A percentile compares a stretch with the other conserved stretches of the same genome.
Conservation (phyloP, 2,113 vertebrate genomes). For the Cacatua alba region DNA sequence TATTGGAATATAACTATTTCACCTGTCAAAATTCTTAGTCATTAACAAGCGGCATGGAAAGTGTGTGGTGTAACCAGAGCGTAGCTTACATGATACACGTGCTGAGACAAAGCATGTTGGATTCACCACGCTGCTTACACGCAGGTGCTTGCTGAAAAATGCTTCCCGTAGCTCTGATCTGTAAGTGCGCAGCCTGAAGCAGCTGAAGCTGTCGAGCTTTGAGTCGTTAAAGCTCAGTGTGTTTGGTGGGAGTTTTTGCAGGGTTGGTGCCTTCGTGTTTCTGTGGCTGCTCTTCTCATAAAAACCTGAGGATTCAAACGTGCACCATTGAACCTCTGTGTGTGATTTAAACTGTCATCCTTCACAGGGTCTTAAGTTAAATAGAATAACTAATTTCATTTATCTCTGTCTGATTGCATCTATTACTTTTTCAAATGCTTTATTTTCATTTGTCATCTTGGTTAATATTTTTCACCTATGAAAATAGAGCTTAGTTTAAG, state of each 20-base stretch:
- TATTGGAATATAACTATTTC: background rate
- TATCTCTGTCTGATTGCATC: background rate
- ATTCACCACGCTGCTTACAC: accelerated
- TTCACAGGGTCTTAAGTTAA: background rate
- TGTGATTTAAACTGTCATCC: background rate
- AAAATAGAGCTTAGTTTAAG: background rate
- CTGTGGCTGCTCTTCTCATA: background rate
- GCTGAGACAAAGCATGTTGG: accelerated
- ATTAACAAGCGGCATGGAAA: background rate
- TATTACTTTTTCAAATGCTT: background rate
- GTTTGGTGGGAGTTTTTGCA: background rate
- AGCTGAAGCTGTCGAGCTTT: background rate
- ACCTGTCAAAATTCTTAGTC: too few species aligned
- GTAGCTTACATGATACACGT: accelerated
- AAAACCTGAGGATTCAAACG: background rate
- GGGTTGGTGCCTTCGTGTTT: background rate
- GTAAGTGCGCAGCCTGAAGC: background rate
- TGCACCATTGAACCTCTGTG: background rate
- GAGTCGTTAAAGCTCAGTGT: accelerated
- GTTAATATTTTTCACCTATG: background rate
- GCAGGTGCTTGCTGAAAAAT: background rate
- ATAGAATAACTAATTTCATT: background rate
- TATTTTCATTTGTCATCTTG: background rate
- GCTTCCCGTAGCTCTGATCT: accelerated
- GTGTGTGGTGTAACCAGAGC: background rate